These are phyloP conservation scores for Myoxocephalus aenaeus DNA, from an alignment of 2,797 vertebrate genomes.

Conservation along the genomic window DNA sequence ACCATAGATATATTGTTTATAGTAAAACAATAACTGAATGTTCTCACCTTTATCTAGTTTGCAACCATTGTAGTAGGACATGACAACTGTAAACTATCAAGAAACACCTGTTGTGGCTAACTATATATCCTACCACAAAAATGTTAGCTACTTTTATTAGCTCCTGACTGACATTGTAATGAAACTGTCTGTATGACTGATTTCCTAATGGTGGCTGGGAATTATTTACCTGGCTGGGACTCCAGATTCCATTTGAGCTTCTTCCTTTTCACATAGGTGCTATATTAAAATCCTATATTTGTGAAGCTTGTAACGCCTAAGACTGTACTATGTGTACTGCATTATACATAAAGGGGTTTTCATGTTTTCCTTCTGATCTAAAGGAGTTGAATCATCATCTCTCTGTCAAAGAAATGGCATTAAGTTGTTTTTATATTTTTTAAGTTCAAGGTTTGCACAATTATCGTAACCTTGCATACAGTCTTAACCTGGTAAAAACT, in stretches of 20 bases:
- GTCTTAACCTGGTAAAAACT: background rate
- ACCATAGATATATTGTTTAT: background rate
- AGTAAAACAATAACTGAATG: background rate
- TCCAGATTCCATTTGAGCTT: background rate
- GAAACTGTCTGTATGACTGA: background rate
- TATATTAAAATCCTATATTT: constrained; percentile 9
- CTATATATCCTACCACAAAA: background rate
- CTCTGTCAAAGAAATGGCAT: background rate
- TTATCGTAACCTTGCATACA: background rate
- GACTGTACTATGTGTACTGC: background rate
- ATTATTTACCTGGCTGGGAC: constrained; percentile 5
- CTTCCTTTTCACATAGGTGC: constrained; percentile 2
- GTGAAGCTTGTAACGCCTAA: background rate
- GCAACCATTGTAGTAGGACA: background rate
- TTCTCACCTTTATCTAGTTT: background rate
- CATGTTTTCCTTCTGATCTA: background rate
- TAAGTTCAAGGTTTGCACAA: background rate
- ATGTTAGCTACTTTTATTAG: constrained; percentile 2
- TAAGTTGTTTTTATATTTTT: background rate
- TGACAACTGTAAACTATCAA: background rate
- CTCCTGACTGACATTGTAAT: constrained; percentile 8
- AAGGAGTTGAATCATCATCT: background rate
- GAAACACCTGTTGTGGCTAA: constrained; percentile 13
- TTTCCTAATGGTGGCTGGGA: constrained; percentile 14
- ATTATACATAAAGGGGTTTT: background rate